These are phyloP conservation scores for Monomorium pharaonis DNA, from an alignment of 1,140 invertebrate species.

Conservation along the genomic window DNA sequence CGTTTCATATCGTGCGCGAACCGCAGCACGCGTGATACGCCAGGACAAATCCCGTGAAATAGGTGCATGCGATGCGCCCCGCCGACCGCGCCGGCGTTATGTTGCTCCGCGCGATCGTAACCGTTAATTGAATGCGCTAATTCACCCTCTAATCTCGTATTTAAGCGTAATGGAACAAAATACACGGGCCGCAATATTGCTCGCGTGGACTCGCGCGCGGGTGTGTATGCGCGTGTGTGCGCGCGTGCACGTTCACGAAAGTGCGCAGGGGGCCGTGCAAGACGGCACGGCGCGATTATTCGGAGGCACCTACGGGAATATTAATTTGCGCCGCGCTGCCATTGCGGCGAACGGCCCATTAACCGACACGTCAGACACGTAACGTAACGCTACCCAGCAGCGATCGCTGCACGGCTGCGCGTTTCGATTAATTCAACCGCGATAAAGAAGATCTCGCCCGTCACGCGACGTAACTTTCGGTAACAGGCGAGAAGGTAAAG, in stretches of 20 bases:
- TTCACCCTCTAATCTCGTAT: slow-evolving; percentile 82
- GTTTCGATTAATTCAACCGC: slow-evolving; percentile 58
- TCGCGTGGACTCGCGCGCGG: slow-evolving; percentile 38
- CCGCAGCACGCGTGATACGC: slow-evolving; percentile 56
- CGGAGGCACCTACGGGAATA: slow-evolving; percentile 65
- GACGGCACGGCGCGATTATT: slow-evolving; percentile 59
- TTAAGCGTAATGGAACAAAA: slow-evolving; percentile 80
- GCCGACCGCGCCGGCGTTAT: neutral
- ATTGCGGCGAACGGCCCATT: slow-evolving; percentile 59
- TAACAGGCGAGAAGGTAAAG: slow-evolving; percentile 8
- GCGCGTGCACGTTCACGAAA: slow-evolving; percentile 44
- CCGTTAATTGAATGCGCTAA: slow-evolving; percentile 84
- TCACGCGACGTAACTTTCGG: slow-evolving; percentile 30
- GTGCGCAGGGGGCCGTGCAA: slow-evolving; percentile 19
- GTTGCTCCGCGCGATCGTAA: slow-evolving; percentile 70
- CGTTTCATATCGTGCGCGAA: slow-evolving; percentile 61
- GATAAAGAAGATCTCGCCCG: slow-evolving; percentile 41
- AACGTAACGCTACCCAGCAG: slow-evolving; percentile 33
- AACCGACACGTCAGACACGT: slow-evolving; percentile 60
- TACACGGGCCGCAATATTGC: slow-evolving; percentile 76
- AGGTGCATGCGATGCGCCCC: slow-evolving; percentile 41
- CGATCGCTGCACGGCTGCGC: neutral
- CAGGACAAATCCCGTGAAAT: slow-evolving; percentile 79
- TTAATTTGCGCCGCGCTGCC: slow-evolving; percentile 65
- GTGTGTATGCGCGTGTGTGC: too few relatives aligned